These are phyloP conservation scores for Galbula dea DNA, from an alignment of 2,113 vertebrate species.

Conservation along the genomic window DNA sequence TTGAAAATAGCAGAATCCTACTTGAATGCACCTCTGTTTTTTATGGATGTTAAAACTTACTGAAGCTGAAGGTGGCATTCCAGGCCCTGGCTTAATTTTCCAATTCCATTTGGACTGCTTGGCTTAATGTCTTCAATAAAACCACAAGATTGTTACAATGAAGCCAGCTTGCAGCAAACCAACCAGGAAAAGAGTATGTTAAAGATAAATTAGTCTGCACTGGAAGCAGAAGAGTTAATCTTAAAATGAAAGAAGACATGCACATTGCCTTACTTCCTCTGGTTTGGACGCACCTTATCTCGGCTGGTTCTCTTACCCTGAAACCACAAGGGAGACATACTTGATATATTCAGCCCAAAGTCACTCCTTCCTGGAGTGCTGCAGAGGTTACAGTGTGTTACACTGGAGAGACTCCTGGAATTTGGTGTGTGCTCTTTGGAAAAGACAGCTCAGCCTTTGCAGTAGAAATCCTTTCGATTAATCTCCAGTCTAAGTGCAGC, in stretches of 20 bases:
- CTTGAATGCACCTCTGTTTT: neutral
- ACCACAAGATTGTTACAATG: neutral
- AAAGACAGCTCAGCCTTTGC: neutral
- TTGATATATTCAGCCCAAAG: neutral
- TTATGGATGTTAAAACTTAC: neutral
- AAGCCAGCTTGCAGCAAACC: conserved; percentile 27
- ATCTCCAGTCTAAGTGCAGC: neutral
- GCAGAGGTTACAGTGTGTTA: neutral
- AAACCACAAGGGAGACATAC: conserved; percentile 52
- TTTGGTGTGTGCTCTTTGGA: neutral
- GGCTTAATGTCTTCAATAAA: neutral
- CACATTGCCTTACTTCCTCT: conserved; percentile 71
- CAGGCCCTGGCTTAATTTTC: neutral
- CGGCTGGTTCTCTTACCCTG: conserved; percentile 68
- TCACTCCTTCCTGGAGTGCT: neutral
- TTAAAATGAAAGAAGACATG: conserved; percentile 59
- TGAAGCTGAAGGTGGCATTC: neutral
- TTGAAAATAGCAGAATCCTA: neutral
- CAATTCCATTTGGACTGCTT: neutral
- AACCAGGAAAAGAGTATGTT: neutral
- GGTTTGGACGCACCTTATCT: conserved; percentile 74
- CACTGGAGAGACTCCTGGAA: neutral
- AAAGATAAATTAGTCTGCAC: conserved; percentile 50
- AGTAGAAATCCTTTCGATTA: neutral
- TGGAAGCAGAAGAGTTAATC: conserved; percentile 43